Evolutionary conservation across 2,888 invertebrate genomes (phyloP).

Genomic region (Melanargia galathea): DNA sequence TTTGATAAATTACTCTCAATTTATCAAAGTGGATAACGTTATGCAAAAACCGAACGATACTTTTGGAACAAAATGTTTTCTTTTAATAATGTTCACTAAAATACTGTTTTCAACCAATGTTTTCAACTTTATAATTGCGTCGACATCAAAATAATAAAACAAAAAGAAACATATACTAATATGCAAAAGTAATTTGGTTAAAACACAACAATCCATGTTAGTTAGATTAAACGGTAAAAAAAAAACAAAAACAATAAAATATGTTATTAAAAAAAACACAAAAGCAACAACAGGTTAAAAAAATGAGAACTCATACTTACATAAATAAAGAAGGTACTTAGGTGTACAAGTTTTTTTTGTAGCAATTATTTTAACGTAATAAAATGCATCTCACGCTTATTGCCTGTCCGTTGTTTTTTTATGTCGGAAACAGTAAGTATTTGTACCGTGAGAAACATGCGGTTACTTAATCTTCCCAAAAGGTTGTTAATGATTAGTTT

Average conservation of each 20-base stretch:
- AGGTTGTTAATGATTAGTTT: background rate
- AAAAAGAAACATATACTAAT: background rate
- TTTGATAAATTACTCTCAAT: too few species aligned
- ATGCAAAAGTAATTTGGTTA: background rate
- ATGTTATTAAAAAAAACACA: constrained; percentile 22
- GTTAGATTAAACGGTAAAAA: constrained; percentile 6
- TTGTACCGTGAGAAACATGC: constrained; percentile 25
- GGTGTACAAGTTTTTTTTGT: too few species aligned
- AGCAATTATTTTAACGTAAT: background rate
- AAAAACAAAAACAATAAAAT: constrained; percentile 19
- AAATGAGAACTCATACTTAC: constrained; percentile 35
- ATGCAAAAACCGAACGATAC: background rate
- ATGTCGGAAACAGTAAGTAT: constrained; percentile 13
- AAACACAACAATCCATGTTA: constrained; percentile 9
- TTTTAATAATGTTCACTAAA: background rate
- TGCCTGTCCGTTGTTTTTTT: constrained; percentile 8
- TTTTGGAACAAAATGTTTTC: background rate
- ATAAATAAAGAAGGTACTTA: constrained; percentile 28
- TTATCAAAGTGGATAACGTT: too few species aligned
- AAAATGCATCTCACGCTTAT: constrained; percentile 20
- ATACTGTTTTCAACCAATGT: background rate
- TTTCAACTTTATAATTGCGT: background rate
- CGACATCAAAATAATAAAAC: background rate
- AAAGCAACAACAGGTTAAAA: constrained; percentile 25
- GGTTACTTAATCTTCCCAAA: constrained; percentile 15